Percentiles rank a stretch among this genome's conserved stretches.
Evolutionary conservation across 2,888 invertebrate species (phyloP).

Genomic region (Calliphora vomitoria): DNA sequence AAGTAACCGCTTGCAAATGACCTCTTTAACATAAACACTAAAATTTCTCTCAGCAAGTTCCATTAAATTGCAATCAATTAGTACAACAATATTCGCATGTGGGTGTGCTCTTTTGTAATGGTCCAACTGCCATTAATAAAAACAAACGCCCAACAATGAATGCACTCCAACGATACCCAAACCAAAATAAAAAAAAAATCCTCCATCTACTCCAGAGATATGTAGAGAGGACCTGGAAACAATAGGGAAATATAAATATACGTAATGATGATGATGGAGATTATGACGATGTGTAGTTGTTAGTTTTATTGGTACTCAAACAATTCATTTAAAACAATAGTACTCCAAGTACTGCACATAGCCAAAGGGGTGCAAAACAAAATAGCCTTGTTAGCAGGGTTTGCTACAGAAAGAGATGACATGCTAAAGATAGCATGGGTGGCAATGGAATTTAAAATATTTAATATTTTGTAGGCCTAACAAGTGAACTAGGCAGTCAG

Average conservation of each 20-base stretch:
- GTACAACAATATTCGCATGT: constrained; percentile 40
- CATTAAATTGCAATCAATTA: constrained; percentile 65
- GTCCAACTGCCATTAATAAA: constrained; percentile 11
- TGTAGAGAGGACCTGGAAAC: not conserved
- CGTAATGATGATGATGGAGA: not conserved
- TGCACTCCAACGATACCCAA: not conserved
- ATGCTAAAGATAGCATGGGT: constrained; percentile 31
- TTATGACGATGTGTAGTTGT: not conserved
- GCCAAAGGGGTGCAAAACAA: not conserved
- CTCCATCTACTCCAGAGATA: too few relatives aligned
- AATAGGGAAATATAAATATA: not conserved
- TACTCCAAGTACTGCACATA: not conserved
- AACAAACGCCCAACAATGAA: constrained; percentile 45
- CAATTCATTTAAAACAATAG: constrained; percentile 57
- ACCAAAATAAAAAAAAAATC: too few relatives aligned
- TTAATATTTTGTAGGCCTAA: constrained; percentile 37
- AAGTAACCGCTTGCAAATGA: too few relatives aligned
- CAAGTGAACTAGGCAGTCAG: not conserved
- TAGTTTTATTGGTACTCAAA: constrained; percentile 38
- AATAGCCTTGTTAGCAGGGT: too few relatives aligned
- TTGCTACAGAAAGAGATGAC: constrained; percentile 53
- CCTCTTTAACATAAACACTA: not conserved
- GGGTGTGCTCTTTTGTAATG: constrained; percentile 67
- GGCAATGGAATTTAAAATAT: constrained; percentile 47
- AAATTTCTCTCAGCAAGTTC: not conserved